These are phyloP conservation scores for Crematogaster levior DNA, from an alignment of 2,888 invertebrate genomes.

Conservation along the genomic window DNA sequence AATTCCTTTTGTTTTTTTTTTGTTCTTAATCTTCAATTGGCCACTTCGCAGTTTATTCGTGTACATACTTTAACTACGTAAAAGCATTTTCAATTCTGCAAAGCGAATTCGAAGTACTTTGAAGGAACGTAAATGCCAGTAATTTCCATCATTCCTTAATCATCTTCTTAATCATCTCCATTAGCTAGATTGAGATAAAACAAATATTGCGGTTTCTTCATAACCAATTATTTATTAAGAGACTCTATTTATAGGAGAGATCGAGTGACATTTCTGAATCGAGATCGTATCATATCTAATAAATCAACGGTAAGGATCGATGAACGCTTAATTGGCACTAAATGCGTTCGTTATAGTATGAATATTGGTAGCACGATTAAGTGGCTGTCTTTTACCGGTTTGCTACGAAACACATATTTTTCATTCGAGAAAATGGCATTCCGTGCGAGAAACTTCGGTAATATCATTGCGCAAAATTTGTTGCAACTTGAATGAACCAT, in stretches of 20 bases:
- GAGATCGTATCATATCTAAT: conserved; percentile 36
- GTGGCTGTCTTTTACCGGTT: conserved; percentile 28
- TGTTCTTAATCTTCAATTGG: too few relatives aligned
- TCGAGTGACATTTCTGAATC: conserved; percentile 8
- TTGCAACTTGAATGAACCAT: conserved; percentile 50
- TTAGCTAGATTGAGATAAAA: conserved; percentile 37
- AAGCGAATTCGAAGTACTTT: too few relatives aligned
- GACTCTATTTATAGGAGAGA: conserved; percentile 16
- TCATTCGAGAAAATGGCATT: conserved; percentile 54
- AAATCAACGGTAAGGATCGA: conserved; percentile 38
- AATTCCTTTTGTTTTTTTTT: too few relatives aligned
- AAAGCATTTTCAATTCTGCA: too few relatives aligned
- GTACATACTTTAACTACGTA: too few relatives aligned
- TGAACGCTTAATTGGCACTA: conserved; percentile 45
- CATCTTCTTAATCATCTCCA: too few relatives aligned
- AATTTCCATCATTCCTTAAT: too few relatives aligned
- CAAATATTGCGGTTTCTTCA: not conserved
- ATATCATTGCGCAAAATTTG: conserved; percentile 58
- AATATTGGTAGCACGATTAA: conserved; percentile 55
- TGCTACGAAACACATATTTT: conserved; percentile 49
- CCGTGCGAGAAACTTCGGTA: conserved; percentile 35
- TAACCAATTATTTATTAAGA: conserved; percentile 23
- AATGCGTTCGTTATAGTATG: conserved; percentile 30
- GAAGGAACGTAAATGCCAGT: too few relatives aligned
- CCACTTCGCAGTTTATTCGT: too few relatives aligned